Percentiles rank a stretch among this genome's conserved stretches.
phyloP scores from a whole-genome alignment of 1,140 invertebrate species.

The Adoxophyes honmai region DNA sequence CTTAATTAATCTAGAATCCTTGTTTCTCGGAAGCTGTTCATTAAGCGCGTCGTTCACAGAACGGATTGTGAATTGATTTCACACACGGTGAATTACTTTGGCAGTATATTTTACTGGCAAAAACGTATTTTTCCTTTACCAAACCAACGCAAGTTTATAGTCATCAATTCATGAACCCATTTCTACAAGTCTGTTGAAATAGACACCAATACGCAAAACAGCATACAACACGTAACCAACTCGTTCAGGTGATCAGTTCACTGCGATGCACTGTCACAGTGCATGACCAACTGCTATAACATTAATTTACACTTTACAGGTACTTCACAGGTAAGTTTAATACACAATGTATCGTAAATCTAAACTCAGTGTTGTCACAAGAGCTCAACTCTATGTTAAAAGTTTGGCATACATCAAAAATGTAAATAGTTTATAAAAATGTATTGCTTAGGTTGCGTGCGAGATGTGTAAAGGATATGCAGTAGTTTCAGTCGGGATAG shows the following conservation, averaged over 20 bases:
- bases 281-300: constrained; percentile 44
- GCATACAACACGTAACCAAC: constrained; percentile 59
- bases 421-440: constrained; percentile 54
- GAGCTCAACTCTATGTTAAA: constrained; percentile 57
- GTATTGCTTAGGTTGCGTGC: constrained; percentile 47
- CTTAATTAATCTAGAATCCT: constrained; percentile 70
- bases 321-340: constrained; percentile 73
- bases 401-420: constrained; percentile 45
- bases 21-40: constrained; percentile 68
- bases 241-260: constrained; percentile 53
- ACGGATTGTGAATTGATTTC: constrained; percentile 69
- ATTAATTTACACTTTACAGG: constrained; percentile 75
- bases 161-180: constrained; percentile 56
- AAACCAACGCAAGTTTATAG: constrained; percentile 36
- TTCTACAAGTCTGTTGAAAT: constrained; percentile 50
- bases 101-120: constrained; percentile 71
- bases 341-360: constrained; percentile 68
- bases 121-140: constrained; percentile 35
- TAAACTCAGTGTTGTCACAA: constrained; percentile 65
- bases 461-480: constrained; percentile 45
- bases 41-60: constrained; percentile 73
- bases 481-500: constrained; percentile 21
- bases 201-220: constrained; percentile 67
- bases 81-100: constrained; percentile 69
- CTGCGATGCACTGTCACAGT: constrained; percentile 61